Percentiles rank a stretch among this genome's conserved stretches.
These are phyloP conservation scores for Trichoplusia ni DNA, from an alignment of 1,140 invertebrate species.

Conservation along the genomic window DNA sequence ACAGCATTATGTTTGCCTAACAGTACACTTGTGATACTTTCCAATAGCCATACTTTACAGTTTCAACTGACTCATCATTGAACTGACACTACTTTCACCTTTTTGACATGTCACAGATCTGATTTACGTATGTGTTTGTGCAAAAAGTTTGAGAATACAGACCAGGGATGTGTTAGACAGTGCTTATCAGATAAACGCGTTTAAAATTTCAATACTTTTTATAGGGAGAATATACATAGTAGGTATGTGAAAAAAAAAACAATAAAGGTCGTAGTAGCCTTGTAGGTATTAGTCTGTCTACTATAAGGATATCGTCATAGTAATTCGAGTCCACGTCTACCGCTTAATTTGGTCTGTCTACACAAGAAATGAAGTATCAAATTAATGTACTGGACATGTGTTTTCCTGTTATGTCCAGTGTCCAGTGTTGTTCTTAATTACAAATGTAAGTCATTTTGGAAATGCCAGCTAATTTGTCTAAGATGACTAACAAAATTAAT, in stretches of 20 bases:
- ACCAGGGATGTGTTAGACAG: too few relatives aligned
- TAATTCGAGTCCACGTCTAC: too few relatives aligned
- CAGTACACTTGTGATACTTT: conserved; percentile 38
- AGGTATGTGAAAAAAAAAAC: too few relatives aligned
- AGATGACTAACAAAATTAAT: neutral
- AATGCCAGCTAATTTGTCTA: neutral
- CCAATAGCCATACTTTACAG: conserved; percentile 34
- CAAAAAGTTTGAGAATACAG: conserved; percentile 6
- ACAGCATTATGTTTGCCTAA: conserved; percentile 34
- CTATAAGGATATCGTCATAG: too few relatives aligned
- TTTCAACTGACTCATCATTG: conserved; percentile 34
- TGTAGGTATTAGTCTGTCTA: too few relatives aligned
- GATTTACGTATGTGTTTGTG: conserved; percentile 12
- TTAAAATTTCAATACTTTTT: too few relatives aligned
- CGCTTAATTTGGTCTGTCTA: too few relatives aligned
- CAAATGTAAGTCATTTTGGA: neutral
- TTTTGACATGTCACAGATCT: conserved; percentile 39
- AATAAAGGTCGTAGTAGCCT: too few relatives aligned
- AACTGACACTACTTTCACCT: conserved; percentile 37
- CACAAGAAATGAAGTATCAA: too few relatives aligned
- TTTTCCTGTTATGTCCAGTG: conserved; percentile 4
- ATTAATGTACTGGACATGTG: conserved; percentile 14
- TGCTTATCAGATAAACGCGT: too few relatives aligned
- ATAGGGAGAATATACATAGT: too few relatives aligned
- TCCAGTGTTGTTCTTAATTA: neutral